These are phyloP conservation scores for Hirtodrosophila histrioides DNA, from an alignment of 2,888 invertebrate genomes.

Conservation along the genomic window DNA sequence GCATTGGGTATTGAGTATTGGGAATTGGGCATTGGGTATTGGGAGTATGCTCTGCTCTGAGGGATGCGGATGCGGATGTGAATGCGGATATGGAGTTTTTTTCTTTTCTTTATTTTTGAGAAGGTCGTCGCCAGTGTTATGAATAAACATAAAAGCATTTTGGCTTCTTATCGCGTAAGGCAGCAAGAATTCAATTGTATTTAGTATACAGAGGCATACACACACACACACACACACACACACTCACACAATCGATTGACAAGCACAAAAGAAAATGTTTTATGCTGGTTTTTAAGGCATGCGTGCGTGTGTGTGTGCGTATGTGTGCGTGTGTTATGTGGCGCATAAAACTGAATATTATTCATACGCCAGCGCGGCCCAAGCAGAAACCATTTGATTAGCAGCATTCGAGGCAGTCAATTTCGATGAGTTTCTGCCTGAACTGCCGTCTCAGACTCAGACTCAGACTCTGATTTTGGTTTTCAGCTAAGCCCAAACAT, in stretches of 20 bases:
- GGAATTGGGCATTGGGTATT: conserved; percentile 17
- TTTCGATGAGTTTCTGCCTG: conserved; percentile 20
- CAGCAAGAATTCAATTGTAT: conserved; percentile 76
- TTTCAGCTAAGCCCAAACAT: too few species aligned
- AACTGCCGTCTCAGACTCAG: not conserved
- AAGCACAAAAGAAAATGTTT: conserved; percentile 60
- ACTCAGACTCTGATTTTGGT: too few species aligned
- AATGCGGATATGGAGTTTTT: conserved; percentile 21
- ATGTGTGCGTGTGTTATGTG: conserved; percentile 22
- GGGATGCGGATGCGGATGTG: conserved; percentile 18
- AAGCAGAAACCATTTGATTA: conserved; percentile 55
- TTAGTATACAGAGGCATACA: conserved; percentile 42
- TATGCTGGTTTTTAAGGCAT: conserved; percentile 16
- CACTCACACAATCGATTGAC: conserved; percentile 46
- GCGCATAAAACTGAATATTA: conserved; percentile 59
- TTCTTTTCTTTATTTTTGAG: conserved; percentile 8
- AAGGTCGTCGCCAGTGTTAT: conserved; percentile 53
- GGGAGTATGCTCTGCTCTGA: not conserved
- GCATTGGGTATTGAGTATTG: conserved; percentile 25
- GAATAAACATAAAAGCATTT: conserved; percentile 75
- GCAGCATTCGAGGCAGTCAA: conserved; percentile 35
- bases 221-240: conserved; percentile 15
- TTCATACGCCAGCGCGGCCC: conserved; percentile 54
- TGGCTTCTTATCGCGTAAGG: conserved; percentile 62
- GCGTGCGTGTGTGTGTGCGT: conserved; percentile 8